phyloP scores from a whole-genome alignment of 2,888 invertebrate species.

The Metellina segmentata region DNA sequence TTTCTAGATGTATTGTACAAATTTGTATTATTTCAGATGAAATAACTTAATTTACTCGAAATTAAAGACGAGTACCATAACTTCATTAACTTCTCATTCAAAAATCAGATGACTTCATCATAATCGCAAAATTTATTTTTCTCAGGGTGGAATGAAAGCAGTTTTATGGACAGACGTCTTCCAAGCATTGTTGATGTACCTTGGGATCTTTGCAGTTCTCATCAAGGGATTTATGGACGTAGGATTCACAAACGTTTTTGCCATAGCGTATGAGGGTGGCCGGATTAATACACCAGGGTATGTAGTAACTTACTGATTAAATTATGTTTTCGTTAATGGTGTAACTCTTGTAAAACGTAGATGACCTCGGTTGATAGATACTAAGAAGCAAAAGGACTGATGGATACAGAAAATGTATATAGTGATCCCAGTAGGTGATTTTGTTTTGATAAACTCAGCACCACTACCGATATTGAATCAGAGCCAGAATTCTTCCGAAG shows the following conservation, averaged over 20 bases:
- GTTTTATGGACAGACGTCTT: constrained; percentile 94
- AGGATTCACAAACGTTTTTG: constrained; percentile 85
- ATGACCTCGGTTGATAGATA: too few species aligned
- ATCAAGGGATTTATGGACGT: constrained; percentile 81
- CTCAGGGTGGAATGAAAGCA: constrained; percentile 88
- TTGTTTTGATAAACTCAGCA: too few species aligned
- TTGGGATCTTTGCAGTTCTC: constrained; percentile 89
- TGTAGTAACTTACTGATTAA: constrained; percentile 51
- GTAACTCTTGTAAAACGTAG: too few species aligned
- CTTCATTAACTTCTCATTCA: background rate
- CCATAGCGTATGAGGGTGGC: constrained; percentile 86
- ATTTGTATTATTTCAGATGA: background rate
- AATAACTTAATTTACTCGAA: background rate
- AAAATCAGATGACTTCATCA: background rate
- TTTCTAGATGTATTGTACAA: background rate
- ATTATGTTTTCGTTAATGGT: too few species aligned
- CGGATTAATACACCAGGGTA: constrained; percentile 84
- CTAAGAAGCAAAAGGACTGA: too few species aligned
- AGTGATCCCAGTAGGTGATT: too few species aligned
- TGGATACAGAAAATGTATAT: too few species aligned
- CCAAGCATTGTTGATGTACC: constrained; percentile 92
- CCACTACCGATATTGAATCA: too few species aligned
- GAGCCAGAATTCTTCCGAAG: too few species aligned
- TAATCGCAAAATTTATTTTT: background rate
- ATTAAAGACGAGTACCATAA: background rate